These are phyloP conservation scores for Buathra laborator DNA, from an alignment of 2,888 invertebrate genomes.

Conservation along the genomic window DNA sequence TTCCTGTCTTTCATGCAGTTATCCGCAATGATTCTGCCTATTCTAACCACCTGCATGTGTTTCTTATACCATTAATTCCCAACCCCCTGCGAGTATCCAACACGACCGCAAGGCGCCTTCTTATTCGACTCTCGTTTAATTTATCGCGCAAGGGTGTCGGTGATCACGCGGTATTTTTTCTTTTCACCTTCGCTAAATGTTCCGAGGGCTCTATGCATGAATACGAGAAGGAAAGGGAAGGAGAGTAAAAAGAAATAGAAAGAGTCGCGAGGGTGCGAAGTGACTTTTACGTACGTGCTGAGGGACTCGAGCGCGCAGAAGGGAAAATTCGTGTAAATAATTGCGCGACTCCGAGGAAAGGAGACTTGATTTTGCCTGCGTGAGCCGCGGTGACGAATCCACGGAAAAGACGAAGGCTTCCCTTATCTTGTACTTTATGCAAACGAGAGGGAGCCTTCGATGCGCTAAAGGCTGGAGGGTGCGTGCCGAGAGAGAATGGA, in stretches of 20 bases:
- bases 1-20: no score
- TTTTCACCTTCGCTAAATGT: not conserved
- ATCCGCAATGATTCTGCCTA: no score
- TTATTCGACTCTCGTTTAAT: conserved; percentile 38
- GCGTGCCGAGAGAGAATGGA: conserved; percentile 27
- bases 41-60: no score
- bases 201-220: not conserved
- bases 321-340: conserved; percentile 65
- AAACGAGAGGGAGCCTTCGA: conserved; percentile 68
- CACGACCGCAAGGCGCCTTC: conserved; percentile 8
- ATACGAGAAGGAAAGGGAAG: not conserved
- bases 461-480: conserved; percentile 63
- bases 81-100: not conserved
- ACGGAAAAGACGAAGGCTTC: conserved; percentile 49
- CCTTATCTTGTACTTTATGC: conserved; percentile 73
- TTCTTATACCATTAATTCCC: not conserved
- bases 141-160: conserved; percentile 16
- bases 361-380: conserved; percentile 41
- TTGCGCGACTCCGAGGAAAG: conserved; percentile 56
- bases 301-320: conserved; percentile 1
- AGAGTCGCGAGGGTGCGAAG: conserved; percentile 4
- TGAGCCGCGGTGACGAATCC: conserved; percentile 32
- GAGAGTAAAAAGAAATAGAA: not conserved
- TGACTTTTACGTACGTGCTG: not conserved
- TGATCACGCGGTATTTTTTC: conserved; percentile 19